These are phyloP conservation scores for Ptychoptera contaminata DNA, from an alignment of 2,888 invertebrate genomes.

Conservation along the genomic window DNA sequence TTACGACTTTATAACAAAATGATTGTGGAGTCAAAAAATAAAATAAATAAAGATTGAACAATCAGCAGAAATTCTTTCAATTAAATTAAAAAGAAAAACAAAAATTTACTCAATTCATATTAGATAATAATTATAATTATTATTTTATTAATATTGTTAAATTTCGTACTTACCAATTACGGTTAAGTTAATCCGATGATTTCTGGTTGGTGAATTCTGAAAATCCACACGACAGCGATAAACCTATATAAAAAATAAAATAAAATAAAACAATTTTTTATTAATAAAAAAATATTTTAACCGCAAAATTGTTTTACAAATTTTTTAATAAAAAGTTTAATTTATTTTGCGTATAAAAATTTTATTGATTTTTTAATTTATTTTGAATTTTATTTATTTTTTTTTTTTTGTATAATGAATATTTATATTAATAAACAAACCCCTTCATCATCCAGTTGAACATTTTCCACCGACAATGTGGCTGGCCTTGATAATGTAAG, in stretches of 20 bases:
- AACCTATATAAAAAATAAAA: slow-evolving; percentile 22
- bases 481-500: slow-evolving; percentile 67
- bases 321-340: neutral
- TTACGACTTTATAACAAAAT: no score
- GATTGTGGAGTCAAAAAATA: no score
- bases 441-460: slow-evolving; percentile 75
- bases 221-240: slow-evolving; percentile 85
- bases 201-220: slow-evolving; percentile 74
- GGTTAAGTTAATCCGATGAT: slow-evolving; percentile 74
- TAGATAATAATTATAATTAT: neutral
- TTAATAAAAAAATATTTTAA: no score
- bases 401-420: no score
- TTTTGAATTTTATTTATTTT: no score
- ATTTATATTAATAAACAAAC: slow-evolving; percentile 26
- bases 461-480: slow-evolving; percentile 64
- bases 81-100: no score
- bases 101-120: no score
- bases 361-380: no score
- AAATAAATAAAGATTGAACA: no score
- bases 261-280: neutral
- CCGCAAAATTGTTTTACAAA: neutral
- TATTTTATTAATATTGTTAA: slow-evolving; percentile 22
- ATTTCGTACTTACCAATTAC: slow-evolving; percentile 62
- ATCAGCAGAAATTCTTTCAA: no score
- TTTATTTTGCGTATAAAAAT: no score